Percentiles rank a stretch among this genome's conserved stretches.
phyloP scores from a whole-genome alignment of 2,797 vertebrate species.

The Syncerus caffer region DNA sequence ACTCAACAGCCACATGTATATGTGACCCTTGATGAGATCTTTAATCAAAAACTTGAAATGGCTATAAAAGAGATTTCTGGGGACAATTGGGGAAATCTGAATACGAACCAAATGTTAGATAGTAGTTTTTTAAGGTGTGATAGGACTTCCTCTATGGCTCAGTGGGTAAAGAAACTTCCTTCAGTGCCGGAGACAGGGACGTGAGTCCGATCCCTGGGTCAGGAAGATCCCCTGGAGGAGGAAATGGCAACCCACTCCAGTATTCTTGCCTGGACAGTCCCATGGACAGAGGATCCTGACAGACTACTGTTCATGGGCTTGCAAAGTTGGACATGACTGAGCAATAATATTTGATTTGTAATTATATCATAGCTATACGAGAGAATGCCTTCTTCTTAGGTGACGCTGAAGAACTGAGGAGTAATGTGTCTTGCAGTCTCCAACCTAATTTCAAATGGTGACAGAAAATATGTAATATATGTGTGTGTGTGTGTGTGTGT shows the following conservation, averaged over 20 bases:
- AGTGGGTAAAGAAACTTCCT: background rate
- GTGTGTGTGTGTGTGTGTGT: background rate
- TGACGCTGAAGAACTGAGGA: background rate
- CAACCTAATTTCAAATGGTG: background rate
- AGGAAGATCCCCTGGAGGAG: background rate
- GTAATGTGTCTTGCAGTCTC: background rate
- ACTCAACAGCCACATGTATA: background rate
- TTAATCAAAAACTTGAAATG: background rate
- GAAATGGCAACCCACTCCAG: background rate
- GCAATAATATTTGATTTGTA: background rate
- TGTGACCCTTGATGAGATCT: background rate
- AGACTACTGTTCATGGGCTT: background rate
- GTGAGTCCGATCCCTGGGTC: background rate
- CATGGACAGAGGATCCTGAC: background rate
- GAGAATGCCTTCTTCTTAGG: background rate
- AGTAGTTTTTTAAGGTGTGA: background rate
- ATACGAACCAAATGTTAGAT: background rate
- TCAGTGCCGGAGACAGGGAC: background rate
- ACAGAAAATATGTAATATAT: background rate
- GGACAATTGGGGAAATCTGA: background rate
- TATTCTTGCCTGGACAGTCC: background rate
- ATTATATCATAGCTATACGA: background rate
- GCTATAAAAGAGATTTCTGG: background rate
- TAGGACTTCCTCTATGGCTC: background rate
- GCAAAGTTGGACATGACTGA: background rate